Conservation (phyloP, 2,797 vertebrate species). For the Pyrocephalus nanus region DNA sequence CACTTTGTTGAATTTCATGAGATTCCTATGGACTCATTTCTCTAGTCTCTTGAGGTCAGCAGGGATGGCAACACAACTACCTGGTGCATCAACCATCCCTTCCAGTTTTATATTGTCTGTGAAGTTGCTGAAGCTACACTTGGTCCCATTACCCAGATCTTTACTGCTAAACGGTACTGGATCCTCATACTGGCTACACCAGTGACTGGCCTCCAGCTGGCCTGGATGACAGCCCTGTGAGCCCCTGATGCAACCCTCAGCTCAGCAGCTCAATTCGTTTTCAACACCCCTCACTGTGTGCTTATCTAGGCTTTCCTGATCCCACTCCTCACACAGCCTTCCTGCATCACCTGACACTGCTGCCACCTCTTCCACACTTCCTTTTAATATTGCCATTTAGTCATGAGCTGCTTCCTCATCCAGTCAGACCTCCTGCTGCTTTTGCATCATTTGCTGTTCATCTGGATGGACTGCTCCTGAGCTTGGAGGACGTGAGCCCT, state of each 20-base stretch:
- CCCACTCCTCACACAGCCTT: background rate
- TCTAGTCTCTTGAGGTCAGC: background rate
- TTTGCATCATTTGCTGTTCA: background rate
- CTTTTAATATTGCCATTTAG: background rate
- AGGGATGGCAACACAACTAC: background rate
- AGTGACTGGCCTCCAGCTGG: background rate
- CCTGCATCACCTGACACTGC: background rate
- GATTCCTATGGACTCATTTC: background rate
- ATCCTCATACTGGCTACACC: fast-evolving
- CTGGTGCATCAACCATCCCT: background rate
- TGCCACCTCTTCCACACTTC: background rate
- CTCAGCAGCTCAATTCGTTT: background rate
- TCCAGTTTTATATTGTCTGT: background rate
- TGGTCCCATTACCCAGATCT: background rate
- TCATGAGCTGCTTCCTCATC: background rate
- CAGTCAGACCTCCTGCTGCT: background rate
- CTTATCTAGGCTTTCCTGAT: background rate
- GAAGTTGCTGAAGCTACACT: background rate
- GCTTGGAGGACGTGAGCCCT: background rate
- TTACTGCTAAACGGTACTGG: background rate
- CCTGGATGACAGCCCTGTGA: background rate
- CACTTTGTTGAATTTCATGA: background rate
- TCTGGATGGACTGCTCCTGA: background rate
- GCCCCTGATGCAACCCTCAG: background rate
- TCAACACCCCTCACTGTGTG: background rate